Evolutionary conservation across 2,888 invertebrate genomes (phyloP), one percentile per base, ranked within the genome.

Genomic region (Drosophila robusta): DNA sequence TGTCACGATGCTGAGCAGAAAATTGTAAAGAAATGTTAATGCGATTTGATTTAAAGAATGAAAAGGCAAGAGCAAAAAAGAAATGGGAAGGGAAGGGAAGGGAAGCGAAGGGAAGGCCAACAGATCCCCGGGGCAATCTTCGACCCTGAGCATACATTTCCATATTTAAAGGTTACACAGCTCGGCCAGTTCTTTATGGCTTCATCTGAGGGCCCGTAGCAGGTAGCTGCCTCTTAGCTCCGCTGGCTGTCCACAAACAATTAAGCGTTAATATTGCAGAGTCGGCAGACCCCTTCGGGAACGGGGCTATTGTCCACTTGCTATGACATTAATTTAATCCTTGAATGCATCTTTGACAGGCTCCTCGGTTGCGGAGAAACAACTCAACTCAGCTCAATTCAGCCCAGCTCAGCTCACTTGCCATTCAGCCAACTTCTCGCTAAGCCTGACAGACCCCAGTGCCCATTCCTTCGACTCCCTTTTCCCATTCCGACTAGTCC

Each of bases 21-120:
- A 86, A 88, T 88, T 88, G 85, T 86, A 86, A 83, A 83, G 85
- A 86, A 86, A 86, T 88, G 85, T 86, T 86, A 86, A 86, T 86
- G 85, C 85, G 85, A 86, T 86, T 86, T 86, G 87, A 86, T 88
- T 88, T 86, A 83, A 84, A 88, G 88, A 83, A 86, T 88, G 77
- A 80, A 74, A 70, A 71, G 74, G 76, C 84, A 69, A 74, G 46
- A 39, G 52, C 50, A 74, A 42, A 44, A 42, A 41, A 24, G 44
- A 52, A 36, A 29, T 2, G 56, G 44, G 16, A 26, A 22, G 16
- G 36, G 26, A 44, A 14, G 29, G 52, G 38, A 18, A 18, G 18
- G 18, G 18, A n/a, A n/a, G n/a, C n/a, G n/a, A n/a, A n/a, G n/a
- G n/a, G n/a, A n/a, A n/a, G n/a, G 65, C n/a, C 56, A 50, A 57